Percentiles rank a stretch among this genome's conserved stretches.
phyloP scores from a whole-genome alignment of 2,888 invertebrate genomes.

The Tineola bisselliella region DNA sequence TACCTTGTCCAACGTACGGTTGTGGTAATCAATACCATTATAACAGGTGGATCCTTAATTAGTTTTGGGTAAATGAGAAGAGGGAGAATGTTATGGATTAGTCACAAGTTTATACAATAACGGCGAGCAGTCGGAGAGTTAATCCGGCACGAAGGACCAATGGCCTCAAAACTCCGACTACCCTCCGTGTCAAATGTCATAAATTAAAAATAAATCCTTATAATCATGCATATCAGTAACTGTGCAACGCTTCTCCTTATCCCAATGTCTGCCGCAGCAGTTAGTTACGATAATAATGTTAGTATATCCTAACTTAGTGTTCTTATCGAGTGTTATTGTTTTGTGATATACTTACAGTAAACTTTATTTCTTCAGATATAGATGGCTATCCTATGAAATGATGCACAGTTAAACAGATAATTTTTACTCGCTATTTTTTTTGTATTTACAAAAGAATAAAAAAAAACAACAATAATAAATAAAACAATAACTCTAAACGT shows the following conservation, averaged over 20 bases:
- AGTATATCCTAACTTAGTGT: conserved; percentile 63
- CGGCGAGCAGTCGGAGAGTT: conserved; percentile 2
- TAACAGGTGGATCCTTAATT: conserved; percentile 66
- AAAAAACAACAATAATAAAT: conserved; percentile 33
- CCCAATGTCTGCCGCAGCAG: conserved; percentile 13
- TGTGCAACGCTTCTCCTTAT: conserved; percentile 31
- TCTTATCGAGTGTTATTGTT: conserved; percentile 65
- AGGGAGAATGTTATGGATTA: conserved; percentile 69
- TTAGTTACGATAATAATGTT: conserved; percentile 35
- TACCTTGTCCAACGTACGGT: conserved; percentile 64
- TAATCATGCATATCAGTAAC: conserved; percentile 48
- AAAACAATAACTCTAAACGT: conserved; percentile 26
- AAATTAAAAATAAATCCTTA: neutral
- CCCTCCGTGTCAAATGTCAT: neutral
- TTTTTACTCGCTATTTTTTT: conserved; percentile 71
- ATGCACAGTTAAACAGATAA: conserved; percentile 81
- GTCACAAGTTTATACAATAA: conserved; percentile 32
- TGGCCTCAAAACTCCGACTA: neutral
- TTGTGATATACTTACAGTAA: conserved; percentile 68
- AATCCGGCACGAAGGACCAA: conserved; percentile 20
- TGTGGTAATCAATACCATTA: conserved; percentile 61
- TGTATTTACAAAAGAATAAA: conserved; percentile 61
- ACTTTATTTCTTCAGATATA: conserved; percentile 69
- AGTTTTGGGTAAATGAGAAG: conserved; percentile 64
- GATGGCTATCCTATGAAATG: conserved; percentile 78